These are phyloP conservation scores for Phalloptychus januarius DNA, from an alignment of 2,797 vertebrate genomes.

Conservation along the genomic window DNA sequence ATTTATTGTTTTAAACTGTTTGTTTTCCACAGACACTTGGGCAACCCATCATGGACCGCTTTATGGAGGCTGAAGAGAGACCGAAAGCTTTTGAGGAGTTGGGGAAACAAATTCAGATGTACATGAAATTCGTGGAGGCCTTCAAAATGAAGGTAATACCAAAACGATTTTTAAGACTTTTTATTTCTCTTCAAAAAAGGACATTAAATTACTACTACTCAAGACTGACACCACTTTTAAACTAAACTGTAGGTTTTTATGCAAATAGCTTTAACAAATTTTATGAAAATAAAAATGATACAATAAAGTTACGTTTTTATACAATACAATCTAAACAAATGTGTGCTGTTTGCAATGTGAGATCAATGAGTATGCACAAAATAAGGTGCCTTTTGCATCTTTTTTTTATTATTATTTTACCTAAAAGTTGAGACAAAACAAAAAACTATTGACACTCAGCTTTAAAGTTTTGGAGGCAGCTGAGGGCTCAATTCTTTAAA, in stretches of 20 bases:
- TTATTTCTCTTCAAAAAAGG: neutral
- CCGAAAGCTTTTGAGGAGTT: constrained; percentile 95
- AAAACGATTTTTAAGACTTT: neutral
- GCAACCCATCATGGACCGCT: constrained; percentile 91
- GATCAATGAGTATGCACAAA: neutral
- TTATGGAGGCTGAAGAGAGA: constrained; percentile 91
- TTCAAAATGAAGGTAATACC: constrained; percentile 91
- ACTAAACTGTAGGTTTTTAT: neutral
- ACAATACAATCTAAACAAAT: neutral
- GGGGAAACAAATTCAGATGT: constrained; percentile 95
- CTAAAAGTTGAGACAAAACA: neutral
- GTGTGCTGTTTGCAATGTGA: neutral
- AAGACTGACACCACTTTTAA: neutral
- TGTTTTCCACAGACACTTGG: constrained; percentile 84
- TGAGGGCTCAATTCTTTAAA: neutral
- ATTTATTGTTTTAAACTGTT: constrained; percentile 5
- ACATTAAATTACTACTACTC: neutral
- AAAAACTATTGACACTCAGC: neutral
- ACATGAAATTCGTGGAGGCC: constrained; percentile 93
- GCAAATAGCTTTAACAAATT: neutral
- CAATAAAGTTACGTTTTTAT: neutral
- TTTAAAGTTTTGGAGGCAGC: neutral
- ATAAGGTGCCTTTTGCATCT: neutral
- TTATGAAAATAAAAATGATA: neutral
- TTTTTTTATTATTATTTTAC: neutral